Percentiles rank a stretch among this genome's conserved stretches.
Evolutionary conservation across 2,888 invertebrate species (phyloP).

Genomic region (Blomia tropicalis): DNA sequence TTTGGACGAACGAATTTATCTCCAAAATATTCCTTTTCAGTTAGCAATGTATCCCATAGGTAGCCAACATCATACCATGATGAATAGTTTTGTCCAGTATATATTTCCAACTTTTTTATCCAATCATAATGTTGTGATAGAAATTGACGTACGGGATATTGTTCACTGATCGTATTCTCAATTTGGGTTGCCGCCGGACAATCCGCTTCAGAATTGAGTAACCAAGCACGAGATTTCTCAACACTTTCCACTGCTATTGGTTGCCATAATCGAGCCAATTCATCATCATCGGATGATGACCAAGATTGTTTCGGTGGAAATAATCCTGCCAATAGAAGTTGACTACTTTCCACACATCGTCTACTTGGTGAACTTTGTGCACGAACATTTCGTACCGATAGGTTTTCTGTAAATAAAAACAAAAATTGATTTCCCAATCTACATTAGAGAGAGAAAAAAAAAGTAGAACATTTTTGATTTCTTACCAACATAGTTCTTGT

Average conservation of each 20-base stretch:
- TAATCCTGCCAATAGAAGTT: slow-evolving; percentile 15
- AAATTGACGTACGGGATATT: neutral
- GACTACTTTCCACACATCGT: slow-evolving; percentile 20
- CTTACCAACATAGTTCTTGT: neutral
- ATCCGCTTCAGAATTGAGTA: neutral
- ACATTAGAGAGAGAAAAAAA: neutral
- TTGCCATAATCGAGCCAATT: slow-evolving; percentile 14
- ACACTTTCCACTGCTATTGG: slow-evolving; percentile 20
- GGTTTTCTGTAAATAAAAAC: neutral
- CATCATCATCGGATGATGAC: slow-evolving; percentile 2
- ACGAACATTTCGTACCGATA: slow-evolving; percentile 1
- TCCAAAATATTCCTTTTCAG: slow-evolving; percentile 13
- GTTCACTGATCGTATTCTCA: slow-evolving; percentile 2
- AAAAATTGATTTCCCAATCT: neutral
- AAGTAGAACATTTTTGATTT: neutral
- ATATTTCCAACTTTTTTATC: slow-evolving; percentile 12
- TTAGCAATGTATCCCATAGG: slow-evolving; percentile 6
- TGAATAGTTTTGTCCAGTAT: slow-evolving; percentile 14
- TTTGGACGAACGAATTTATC: neutral
- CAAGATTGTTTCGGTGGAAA: slow-evolving; percentile 10
- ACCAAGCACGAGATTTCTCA: neutral
- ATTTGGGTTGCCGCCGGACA: slow-evolving; percentile 16
- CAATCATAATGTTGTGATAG: slow-evolving; percentile 1
- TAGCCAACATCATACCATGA: slow-evolving; percentile 10
- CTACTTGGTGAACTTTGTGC: slow-evolving; percentile 11